These are phyloP conservation scores for Neoniphon sammara DNA, from an alignment of 2,797 vertebrate species.

Conservation along the genomic window DNA sequence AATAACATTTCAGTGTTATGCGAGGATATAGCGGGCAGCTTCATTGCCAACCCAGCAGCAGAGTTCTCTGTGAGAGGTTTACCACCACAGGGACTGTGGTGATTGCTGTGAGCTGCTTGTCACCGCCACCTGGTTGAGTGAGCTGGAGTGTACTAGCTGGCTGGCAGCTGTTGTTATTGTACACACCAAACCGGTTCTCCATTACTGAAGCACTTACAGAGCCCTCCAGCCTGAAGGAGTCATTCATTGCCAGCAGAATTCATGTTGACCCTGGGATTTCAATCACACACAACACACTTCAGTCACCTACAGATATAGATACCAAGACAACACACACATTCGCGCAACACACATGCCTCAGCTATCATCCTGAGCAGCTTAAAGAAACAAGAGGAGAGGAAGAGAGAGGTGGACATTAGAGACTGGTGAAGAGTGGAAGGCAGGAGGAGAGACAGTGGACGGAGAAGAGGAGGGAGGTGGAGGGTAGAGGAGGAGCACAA, in stretches of 20 bases:
- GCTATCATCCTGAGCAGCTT: background rate
- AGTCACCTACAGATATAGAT: background rate
- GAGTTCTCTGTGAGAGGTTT: too few relatives aligned
- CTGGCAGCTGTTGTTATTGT: constrained; percentile 37
- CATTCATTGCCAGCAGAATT: constrained; percentile 14
- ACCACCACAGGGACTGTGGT: too few relatives aligned
- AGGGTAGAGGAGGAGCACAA: background rate
- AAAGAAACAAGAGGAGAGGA: constrained; percentile 6
- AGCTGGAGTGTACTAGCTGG: constrained; percentile 2
- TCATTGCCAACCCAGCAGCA: constrained; percentile 1
- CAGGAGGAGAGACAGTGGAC: background rate
- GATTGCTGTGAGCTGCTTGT: constrained; percentile 2
- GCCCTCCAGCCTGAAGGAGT: constrained; percentile 42
- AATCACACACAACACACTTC: constrained; percentile 12
- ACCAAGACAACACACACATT: background rate
- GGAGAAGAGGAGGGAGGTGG: background rate
- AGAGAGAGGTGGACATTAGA: background rate
- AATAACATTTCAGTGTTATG: background rate
- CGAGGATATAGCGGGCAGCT: background rate
- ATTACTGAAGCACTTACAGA: constrained; percentile 25
- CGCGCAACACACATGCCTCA: background rate
- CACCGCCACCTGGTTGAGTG: constrained; percentile 38
- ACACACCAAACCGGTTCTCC: constrained; percentile 21
- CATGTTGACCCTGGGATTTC: constrained; percentile 9
- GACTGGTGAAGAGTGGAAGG: too few relatives aligned